phyloP scores from a whole-genome alignment of 1,140 invertebrate genomes.

The Harpegnathos saltator region DNA sequence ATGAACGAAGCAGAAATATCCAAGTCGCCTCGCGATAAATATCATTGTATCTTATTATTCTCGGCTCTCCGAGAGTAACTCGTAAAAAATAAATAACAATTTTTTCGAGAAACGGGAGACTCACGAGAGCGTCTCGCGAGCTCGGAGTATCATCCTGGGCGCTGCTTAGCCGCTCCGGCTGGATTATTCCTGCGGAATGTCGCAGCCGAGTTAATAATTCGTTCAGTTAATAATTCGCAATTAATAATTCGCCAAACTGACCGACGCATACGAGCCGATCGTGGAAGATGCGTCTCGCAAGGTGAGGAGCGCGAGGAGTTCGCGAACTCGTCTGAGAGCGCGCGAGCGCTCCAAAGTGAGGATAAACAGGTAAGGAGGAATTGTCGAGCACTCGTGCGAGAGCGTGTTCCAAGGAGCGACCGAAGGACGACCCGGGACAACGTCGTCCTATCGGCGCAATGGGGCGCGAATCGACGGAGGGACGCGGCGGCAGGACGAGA shows the following conservation, averaged over 20 bases:
- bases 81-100: no score
- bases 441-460: conserved; percentile 31
- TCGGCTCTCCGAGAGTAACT: no score
- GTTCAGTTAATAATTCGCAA: no score
- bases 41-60: no score
- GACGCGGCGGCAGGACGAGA: neutral
- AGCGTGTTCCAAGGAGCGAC: neutral
- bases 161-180: conserved; percentile 31
- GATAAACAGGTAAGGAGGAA: conserved; percentile 43
- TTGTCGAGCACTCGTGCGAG: conserved; percentile 29
- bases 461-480: conserved; percentile 7
- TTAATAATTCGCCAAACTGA: conserved; percentile 28
- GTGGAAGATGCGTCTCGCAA: conserved; percentile 38
- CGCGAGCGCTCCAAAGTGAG: conserved; percentile 23
- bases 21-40: no score
- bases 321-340: conserved; percentile 31
- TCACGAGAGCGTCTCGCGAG: no score
- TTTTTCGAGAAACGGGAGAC: no score
- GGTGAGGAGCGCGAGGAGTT: no score
- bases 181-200: conserved; percentile 13
- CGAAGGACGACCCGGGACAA: conserved; percentile 61
- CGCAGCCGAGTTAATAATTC: no score
- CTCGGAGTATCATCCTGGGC: neutral
- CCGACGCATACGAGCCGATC: conserved; percentile 34
- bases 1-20: neutral